These are phyloP conservation scores for Sylvilagus floridanus DNA, from an alignment of 2,797 vertebrate species.

Conservation along the genomic window DNA sequence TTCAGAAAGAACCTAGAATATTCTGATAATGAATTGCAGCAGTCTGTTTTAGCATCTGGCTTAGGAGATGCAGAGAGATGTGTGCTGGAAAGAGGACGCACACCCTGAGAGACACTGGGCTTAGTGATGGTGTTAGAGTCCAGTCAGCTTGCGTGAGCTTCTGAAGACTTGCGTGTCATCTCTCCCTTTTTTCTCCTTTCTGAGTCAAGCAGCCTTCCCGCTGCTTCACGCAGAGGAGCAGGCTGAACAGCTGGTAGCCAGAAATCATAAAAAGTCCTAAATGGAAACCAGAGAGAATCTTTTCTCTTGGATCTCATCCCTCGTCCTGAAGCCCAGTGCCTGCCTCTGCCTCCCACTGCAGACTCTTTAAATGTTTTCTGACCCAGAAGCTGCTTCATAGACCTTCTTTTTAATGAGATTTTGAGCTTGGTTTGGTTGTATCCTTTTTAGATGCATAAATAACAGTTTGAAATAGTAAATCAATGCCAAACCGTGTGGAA, in stretches of 20 bases:
- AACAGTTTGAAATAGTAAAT: background rate
- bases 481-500: background rate
- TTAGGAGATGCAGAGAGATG: background rate
- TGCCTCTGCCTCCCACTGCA: background rate
- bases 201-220: background rate
- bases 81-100: background rate
- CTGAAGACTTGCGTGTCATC: background rate
- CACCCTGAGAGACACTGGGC: accelerated
- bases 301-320: background rate
- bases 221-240: background rate
- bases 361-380: background rate
- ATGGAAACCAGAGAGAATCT: background rate
- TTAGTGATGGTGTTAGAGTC: accelerated
- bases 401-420: background rate
- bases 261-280: background rate
- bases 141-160: background rate
- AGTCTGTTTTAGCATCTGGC: background rate
- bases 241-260: background rate
- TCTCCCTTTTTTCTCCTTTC: background rate
- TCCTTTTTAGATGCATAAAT: background rate
- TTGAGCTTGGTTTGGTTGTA: background rate
- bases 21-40: background rate
- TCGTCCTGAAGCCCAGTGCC: too few species aligned
- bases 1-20: background rate
- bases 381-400: background rate